These are phyloP conservation scores for Carassius auratus DNA, from an alignment of 2,113 vertebrate genomes.

Conservation along the genomic window DNA sequence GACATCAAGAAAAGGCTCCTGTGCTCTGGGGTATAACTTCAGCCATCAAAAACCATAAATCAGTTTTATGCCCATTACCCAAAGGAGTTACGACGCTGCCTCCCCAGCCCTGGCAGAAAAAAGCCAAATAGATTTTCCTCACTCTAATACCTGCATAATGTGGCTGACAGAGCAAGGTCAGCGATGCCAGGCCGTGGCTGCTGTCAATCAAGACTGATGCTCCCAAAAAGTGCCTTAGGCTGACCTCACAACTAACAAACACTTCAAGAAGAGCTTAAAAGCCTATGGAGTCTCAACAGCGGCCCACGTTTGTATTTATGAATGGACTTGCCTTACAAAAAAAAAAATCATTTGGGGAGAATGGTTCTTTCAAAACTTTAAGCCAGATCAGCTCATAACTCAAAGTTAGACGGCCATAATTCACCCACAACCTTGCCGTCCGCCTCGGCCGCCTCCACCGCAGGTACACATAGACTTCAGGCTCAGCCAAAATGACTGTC, in stretches of 20 bases:
- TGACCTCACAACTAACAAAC: conserved; percentile 35
- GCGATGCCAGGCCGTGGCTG: conserved; percentile 25
- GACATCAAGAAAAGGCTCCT: conserved; percentile 27
- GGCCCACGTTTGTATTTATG: conserved; percentile 34
- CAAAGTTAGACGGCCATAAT: conserved; percentile 39
- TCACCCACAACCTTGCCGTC: conserved; percentile 43
- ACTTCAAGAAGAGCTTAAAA: conserved; percentile 6
- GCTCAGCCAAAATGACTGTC: conserved; percentile 28
- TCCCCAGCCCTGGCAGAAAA: conserved; percentile 39
- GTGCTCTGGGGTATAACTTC: conserved; percentile 35
- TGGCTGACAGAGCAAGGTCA: conserved; percentile 50
- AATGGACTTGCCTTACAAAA: conserved; percentile 40
- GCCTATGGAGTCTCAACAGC: conserved; percentile 18
- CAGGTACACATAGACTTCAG: conserved; percentile 19
- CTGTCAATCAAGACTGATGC: conserved; percentile 43
- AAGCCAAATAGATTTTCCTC: conserved; percentile 49
- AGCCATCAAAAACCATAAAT: conserved; percentile 52
- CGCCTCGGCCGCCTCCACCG: background rate
- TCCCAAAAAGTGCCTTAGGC: conserved; percentile 16
- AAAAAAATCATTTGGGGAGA: conserved; percentile 8
- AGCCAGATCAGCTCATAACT: conserved; percentile 27
- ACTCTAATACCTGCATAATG: conserved; percentile 23
- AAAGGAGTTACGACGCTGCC: conserved; percentile 51
- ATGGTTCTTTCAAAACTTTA: conserved; percentile 35
- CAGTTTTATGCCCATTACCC: conserved; percentile 44